Evolutionary conservation across 2,797 vertebrate species (phyloP), one percentile per base, ranked within the genome.

Genomic region (Esox masquinongy): DNA sequence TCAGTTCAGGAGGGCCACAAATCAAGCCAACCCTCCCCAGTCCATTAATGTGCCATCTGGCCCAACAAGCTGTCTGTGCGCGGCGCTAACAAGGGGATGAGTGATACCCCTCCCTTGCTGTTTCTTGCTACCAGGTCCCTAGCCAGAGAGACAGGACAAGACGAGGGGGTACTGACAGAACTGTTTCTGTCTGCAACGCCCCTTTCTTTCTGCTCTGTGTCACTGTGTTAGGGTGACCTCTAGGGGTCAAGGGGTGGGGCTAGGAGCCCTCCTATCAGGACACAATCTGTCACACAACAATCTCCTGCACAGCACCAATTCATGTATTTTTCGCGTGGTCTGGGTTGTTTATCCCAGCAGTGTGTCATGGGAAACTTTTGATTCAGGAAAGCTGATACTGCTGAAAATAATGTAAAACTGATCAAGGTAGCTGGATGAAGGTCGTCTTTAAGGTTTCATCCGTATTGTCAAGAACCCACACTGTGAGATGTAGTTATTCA

Each of bases 21-120:
- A 68, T 72, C 71, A 74, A 61, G 34, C 75, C 43, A 47, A 34
- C 26, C 70, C 70, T 34, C 16, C 70, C 11, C 59, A 67, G 53
- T 81, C 78, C 72, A 81, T 82, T 86, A 86, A 80, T 78, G 68
- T 75, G 77, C 87, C 87, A 89, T 89, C 87, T 89, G 87, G 79
- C 85, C 56, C 15, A 50, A 71, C 80, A 84, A 86, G 86, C 83
- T 86, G 86, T 81, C 82, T 74, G 47, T 22, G 17, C 39, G 17
- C 4, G 16, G 19, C 12, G 69, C 84, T 85, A 88, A 88, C 87
- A 78, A 81, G 85, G 75, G 67, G 72, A 69, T 75, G 85, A 87
- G 68, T 70, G 79, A 82, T 81, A 11, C 56, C 56, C 8, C 56
- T 59, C 56, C 22, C 12, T 22, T 24, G 22, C 4, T 11, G 56